Evolutionary conservation across 2,888 invertebrate genomes (phyloP).

Genomic region (Xestia sexstrigata): DNA sequence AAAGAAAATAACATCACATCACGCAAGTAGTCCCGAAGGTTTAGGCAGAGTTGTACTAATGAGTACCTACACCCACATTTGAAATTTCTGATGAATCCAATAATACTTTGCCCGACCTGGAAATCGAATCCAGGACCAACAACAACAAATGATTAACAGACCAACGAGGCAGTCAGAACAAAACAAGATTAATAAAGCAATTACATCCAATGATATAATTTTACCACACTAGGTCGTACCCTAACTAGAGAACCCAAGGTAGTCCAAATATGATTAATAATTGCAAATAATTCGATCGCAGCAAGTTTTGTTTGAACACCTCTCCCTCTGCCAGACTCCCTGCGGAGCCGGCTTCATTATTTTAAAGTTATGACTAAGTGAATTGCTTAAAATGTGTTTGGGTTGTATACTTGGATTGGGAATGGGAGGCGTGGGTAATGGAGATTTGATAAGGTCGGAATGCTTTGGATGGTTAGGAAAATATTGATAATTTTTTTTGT

Average conservation of each 20-base stretch:
- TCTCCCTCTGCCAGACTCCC: conserved; percentile 60
- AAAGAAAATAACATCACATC: too few relatives aligned
- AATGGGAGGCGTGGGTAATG: not conserved
- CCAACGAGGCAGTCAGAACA: not conserved
- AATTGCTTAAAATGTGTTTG: conserved; percentile 53
- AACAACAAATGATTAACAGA: not conserved
- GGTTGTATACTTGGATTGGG: conserved; percentile 32
- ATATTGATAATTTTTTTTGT: too few relatives aligned
- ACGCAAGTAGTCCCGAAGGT: too few relatives aligned
- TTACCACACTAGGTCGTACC: not conserved
- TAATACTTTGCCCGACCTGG: not conserved
- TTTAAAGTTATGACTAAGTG: conserved; percentile 67
- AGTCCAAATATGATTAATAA: conserved; percentile 72
- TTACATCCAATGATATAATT: not conserved
- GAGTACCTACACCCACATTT: too few relatives aligned
- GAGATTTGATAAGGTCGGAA: not conserved
- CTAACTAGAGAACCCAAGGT: conserved; percentile 13
- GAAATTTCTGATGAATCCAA: not conserved
- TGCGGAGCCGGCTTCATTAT: conserved; percentile 63
- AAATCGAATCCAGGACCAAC: not conserved
- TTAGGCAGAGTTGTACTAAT: too few relatives aligned
- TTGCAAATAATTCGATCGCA: conserved; percentile 67
- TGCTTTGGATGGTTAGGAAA: not conserved
- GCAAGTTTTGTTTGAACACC: conserved; percentile 51
- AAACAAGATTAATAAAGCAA: not conserved